Conservation (phyloP, 1,140 invertebrate species). For the Drosophila paulistorum region DNA sequence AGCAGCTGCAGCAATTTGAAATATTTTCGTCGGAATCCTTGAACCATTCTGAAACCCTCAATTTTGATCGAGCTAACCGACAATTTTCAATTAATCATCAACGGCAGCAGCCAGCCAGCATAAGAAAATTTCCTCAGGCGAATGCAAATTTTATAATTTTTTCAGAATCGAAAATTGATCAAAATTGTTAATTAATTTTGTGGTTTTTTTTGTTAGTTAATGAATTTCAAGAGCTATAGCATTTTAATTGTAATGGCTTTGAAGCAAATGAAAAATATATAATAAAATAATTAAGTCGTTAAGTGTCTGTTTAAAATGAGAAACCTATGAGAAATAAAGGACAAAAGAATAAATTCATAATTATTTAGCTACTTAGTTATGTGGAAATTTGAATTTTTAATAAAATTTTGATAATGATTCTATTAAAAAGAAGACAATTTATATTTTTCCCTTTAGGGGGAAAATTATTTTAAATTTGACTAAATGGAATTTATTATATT, state of each 20-base stretch:
- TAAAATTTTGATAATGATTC: not conserved
- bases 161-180: constrained; percentile 13
- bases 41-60: constrained; percentile 58
- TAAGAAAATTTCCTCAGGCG: constrained; percentile 22
- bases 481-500: not conserved
- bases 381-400: too few species aligned
- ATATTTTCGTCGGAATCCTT: constrained; percentile 49
- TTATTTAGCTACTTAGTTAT: too few species aligned
- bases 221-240: not conserved
- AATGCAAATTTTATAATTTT: constrained; percentile 7
- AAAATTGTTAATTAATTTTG: constrained; percentile 7
- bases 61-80: constrained; percentile 63
- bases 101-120: constrained; percentile 23
- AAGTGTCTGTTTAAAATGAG: not conserved
- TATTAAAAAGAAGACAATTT: not conserved
- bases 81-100: constrained; percentile 50
- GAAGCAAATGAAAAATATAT: not conserved
- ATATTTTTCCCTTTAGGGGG: not conserved
- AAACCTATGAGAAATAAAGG: not conserved
- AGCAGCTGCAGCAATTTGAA: constrained; percentile 57
- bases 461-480: not conserved
- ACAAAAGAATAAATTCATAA: not conserved
- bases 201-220: not conserved
- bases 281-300: constrained; percentile 7
- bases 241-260: constrained; percentile 10